phyloP scores from a whole-genome alignment of 2,113 vertebrate species.

The Perca schrenkii region DNA sequence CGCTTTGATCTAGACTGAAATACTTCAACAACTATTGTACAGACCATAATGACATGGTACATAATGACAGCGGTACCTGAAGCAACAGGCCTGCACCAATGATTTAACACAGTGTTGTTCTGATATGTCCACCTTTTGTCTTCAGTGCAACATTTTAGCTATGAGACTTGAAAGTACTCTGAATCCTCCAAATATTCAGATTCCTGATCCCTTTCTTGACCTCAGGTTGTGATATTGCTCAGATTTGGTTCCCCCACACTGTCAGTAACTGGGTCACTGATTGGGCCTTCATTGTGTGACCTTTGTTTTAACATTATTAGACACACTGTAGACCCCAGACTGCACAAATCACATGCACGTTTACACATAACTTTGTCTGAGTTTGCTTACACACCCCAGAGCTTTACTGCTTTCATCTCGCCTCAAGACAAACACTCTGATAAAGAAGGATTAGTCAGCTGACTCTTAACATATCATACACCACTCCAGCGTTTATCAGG shows the following conservation, averaged over 20 bases:
- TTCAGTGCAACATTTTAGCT: slow-evolving; percentile 16
- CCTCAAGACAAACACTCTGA: slow-evolving; percentile 63
- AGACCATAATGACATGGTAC: not conserved
- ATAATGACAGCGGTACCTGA: not conserved
- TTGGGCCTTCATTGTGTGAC: slow-evolving; percentile 14
- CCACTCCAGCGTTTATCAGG: slow-evolving; percentile 51
- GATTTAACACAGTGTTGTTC: slow-evolving; percentile 3
- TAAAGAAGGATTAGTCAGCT: slow-evolving; percentile 51
- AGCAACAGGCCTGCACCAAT: not conserved
- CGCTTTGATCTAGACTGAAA: not conserved
- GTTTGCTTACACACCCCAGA: slow-evolving; percentile 51
- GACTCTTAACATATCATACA: slow-evolving; percentile 51
- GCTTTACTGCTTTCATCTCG: slow-evolving; percentile 49
- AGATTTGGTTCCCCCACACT: slow-evolving; percentile 30
- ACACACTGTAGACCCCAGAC: slow-evolving; percentile 30
- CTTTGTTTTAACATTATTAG: slow-evolving; percentile 49
- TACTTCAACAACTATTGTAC: not conserved
- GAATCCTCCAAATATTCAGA: slow-evolving; percentile 28
- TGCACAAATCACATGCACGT: slow-evolving; percentile 32
- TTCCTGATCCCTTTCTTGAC: slow-evolving; percentile 47
- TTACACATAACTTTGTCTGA: slow-evolving; percentile 38
- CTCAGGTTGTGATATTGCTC: slow-evolving; percentile 49
- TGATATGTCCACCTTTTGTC: slow-evolving; percentile 41
- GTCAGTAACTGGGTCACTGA: slow-evolving; percentile 18
- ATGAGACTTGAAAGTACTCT: slow-evolving; percentile 31